Conservation (phyloP, 1,140 invertebrate species). For the Pomacea maculata region DNA sequence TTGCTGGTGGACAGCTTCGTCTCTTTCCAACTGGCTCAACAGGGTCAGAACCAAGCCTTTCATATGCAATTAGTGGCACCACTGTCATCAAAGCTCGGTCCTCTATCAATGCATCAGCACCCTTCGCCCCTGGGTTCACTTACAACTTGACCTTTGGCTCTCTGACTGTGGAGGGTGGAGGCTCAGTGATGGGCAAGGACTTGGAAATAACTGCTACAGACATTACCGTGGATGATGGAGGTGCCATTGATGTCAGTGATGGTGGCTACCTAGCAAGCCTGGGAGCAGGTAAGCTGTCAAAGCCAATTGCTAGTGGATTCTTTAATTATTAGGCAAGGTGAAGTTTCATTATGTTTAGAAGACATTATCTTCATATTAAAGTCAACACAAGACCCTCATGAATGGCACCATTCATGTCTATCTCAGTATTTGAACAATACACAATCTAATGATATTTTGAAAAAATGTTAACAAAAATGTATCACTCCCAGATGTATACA, state of each 20-base stretch:
- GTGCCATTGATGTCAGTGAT: slow-evolving; percentile 50
- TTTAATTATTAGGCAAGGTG: neutral
- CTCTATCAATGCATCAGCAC: slow-evolving; percentile 45
- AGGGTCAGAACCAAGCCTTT: slow-evolving; percentile 33
- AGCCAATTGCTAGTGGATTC: neutral
- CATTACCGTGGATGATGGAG: slow-evolving; percentile 52
- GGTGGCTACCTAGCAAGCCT: slow-evolving; percentile 42
- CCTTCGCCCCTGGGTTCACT: slow-evolving; percentile 39
- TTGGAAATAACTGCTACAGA: slow-evolving; percentile 43
- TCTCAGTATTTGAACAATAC: too few relatives aligned
- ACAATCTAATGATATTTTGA: too few relatives aligned
- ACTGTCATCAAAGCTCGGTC: slow-evolving; percentile 50
- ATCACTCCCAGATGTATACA: too few relatives aligned
- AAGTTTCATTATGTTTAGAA: neutral
- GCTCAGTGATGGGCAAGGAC: slow-evolving; percentile 43
- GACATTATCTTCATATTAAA: neutral
- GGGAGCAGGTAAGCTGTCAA: slow-evolving; percentile 38
- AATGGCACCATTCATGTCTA: too few relatives aligned
- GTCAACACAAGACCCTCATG: too few relatives aligned
- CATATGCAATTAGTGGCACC: slow-evolving; percentile 46
- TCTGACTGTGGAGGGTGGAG: slow-evolving; percentile 51
- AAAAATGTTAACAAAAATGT: too few relatives aligned
- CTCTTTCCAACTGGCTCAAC: slow-evolving; percentile 51
- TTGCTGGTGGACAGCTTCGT: slow-evolving; percentile 42
- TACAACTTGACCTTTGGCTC: slow-evolving; percentile 42